Evolutionary conservation across 2,113 vertebrate genomes (phyloP), one percentile per base, ranked within the genome.

Genomic region (Platysteira castanea): DNA sequence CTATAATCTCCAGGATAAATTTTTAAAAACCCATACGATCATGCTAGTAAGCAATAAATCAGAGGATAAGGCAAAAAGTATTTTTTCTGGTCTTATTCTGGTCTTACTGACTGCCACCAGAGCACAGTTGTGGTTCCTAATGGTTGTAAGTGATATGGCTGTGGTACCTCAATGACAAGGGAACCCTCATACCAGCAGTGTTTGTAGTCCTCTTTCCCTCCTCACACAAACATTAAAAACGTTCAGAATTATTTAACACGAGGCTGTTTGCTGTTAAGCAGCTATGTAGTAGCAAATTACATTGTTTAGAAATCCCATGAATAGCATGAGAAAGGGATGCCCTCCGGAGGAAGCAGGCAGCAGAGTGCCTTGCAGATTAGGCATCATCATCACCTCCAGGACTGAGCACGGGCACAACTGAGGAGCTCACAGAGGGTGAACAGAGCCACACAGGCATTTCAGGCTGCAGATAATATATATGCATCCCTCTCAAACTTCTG

Each of bases 311-410:
- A 87, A 60, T 42, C 28, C 30, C 21, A 17, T 11, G 10, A 70
- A 15, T 2, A 28, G 24, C 68, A 41, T 16, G 2, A 76, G 46
- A 87, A 50, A 57, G 9, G 7, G 4, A 42, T 37, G 22, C 16
- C 41, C 15, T 46, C 4, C 0, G 7, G 33, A 79, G 7, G 7
- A 91, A 83, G 20, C 50, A 52, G 47, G 16, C 8, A 2, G 9
- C 49, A 85, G 88, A 80, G 31, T 3, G 4, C 18, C n/a, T 37
- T 67, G 52, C 27, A 57, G 50, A 42, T 56, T 61, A 56, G 80
- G 88, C 91, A 96, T 76, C 79, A 95, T 85, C 47, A 24, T 91
- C 26, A 1, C 84, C 94, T 93, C 88, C 20, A 60, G 91, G 89
- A 82, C 41, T 0, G 1, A 88, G 41, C 2, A 2, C 9, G 15